Base-by-base conservation (phyloP, 92 coral and sea anemone genomes). In the Palythoa grandis region DNA sequence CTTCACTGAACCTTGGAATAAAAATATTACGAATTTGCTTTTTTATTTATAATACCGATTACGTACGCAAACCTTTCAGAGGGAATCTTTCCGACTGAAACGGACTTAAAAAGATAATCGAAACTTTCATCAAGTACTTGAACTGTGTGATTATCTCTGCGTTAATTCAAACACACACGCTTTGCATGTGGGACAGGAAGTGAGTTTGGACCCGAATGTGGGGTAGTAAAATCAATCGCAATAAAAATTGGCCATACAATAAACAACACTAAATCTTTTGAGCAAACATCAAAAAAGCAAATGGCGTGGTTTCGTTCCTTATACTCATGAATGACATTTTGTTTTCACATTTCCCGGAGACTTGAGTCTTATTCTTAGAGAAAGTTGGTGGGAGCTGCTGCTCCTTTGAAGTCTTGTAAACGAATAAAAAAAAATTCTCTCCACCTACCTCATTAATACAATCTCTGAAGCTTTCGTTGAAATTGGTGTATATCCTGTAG, bases 401-500 rank as follows among this genome's bases (percentile, higher is more conserved):
- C 68, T 61, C 68, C 8, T 19, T 10, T 63, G 22, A 63, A 63
- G 23, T n/a, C 22, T 8, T n/a, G 69, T 9, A n/a, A 10, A 19
- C 19, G 23, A 19, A 16, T 16, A 3, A 56, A 16, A 54, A 54
- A 56, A 12, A 56, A 12, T 9, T 56, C 23, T 19, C 69, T 63
- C 11, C 24, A 63, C 69, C 69, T 63, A 63, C 69, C 69, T 63
- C 69, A 63, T 29, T 29, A 63, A 63, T 6, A 63, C 19, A 23
- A 63, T 63, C 69, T 63, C 69, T 63, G 69, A 63, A 63, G 69
- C 69, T 63, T 19, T 63, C 11, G 69, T 63, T 19, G 69, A 63
- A 63, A 63, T n/a, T n/a, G 69, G 69, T 63, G 69, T 63, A n/a
- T 63, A 63, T n/a, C 35, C 69, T n/a, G 69, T 63, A 24, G 69